These are phyloP conservation scores for Campylorhamphus procurvoides DNA, from an alignment of 2,113 vertebrate genomes.

Conservation along the genomic window DNA sequence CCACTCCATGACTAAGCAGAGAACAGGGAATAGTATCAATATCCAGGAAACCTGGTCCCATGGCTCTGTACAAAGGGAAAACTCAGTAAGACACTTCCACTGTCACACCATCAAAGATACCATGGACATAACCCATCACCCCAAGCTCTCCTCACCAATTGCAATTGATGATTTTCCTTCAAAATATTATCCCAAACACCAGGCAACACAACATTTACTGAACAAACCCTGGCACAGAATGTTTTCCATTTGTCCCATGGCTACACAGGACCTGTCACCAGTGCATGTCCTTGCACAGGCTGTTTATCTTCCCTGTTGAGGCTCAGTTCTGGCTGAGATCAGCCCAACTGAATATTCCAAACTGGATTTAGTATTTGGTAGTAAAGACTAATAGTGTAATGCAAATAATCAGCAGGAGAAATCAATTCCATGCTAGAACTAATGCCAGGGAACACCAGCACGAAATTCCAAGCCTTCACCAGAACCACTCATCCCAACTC, in stretches of 20 bases:
- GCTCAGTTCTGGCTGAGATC: background rate
- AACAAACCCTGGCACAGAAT: background rate
- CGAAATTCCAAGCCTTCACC: background rate
- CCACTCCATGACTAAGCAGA: slow-evolving; percentile 16
- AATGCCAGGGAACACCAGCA: fast-evolving
- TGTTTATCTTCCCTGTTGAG: background rate
- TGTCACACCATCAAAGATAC: fast-evolving
- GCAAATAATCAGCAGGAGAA: background rate
- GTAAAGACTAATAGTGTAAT: background rate
- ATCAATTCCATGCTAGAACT: background rate
- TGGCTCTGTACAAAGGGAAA: background rate
- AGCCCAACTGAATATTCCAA: background rate
- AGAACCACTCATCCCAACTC: background rate
- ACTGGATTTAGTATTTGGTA: background rate
- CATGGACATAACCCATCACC: fast-evolving
- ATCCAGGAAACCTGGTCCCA: background rate
- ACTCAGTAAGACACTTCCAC: background rate
- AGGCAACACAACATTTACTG: background rate
- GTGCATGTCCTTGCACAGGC: background rate
- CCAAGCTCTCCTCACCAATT: background rate
- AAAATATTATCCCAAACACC: background rate
- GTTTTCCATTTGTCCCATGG: fast-evolving
- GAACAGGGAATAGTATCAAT: background rate
- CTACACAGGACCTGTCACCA: background rate
- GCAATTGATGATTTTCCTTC: background rate